phyloP scores from a whole-genome alignment of 2,888 invertebrate species.

The Pristionchus japonicus region DNA sequence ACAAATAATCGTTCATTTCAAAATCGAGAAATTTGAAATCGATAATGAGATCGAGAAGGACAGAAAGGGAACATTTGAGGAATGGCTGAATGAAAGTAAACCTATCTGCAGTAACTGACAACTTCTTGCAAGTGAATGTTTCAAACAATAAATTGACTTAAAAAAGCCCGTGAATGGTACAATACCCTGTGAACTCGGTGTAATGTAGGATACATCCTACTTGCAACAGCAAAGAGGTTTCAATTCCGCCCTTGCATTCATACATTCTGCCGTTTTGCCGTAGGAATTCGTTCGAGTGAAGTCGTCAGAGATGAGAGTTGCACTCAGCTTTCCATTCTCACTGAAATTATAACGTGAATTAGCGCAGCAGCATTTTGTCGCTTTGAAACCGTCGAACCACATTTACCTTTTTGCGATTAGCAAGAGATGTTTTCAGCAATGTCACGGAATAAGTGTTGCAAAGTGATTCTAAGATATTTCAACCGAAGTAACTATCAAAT shows the following conservation, averaged over 20 bases:
- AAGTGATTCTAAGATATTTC: too few species aligned
- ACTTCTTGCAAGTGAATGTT: too few species aligned
- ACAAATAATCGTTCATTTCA: not conserved
- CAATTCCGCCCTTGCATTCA: not conserved
- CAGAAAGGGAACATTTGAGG: not conserved
- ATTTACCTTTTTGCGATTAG: too few species aligned
- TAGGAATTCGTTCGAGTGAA: not conserved
- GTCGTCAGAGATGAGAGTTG: not conserved
- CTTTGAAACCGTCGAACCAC: too few species aligned
- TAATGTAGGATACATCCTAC: not conserved
- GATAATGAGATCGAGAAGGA: not conserved
- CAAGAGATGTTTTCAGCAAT: too few species aligned
- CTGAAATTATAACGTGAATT: too few species aligned
- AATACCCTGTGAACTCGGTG: too few species aligned
- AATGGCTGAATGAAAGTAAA: too few species aligned
- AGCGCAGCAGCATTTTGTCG: too few species aligned
- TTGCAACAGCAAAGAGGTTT: not conserved
- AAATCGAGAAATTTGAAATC: not conserved
- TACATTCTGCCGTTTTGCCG: not conserved
- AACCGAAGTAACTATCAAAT: too few species aligned
- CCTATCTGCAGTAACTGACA: too few species aligned
- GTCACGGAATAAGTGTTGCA: too few species aligned
- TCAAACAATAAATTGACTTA: not conserved
- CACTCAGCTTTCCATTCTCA: not conserved
- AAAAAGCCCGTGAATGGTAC: not conserved